Evolutionary conservation across 2,888 invertebrate genomes (phyloP).

Genomic region (Hydropsyche betteni): DNA sequence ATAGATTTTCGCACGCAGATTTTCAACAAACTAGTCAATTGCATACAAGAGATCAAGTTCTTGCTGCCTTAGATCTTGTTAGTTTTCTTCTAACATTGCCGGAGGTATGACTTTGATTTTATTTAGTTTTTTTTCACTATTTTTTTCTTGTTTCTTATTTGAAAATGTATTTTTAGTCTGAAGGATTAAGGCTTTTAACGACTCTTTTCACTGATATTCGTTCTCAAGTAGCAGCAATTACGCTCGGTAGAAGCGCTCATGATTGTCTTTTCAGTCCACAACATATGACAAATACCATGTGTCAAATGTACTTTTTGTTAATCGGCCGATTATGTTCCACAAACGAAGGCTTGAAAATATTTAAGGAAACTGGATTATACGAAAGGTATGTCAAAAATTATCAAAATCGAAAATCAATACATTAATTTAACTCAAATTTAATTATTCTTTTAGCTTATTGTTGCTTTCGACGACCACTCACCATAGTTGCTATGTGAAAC

Average conservation of each 20-base stretch:
- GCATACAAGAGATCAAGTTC: conserved; percentile 70
- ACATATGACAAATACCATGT: conserved; percentile 87
- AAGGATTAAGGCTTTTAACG: conserved; percentile 75
- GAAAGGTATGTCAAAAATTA: conserved; percentile 67
- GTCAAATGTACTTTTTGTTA: conserved; percentile 94
- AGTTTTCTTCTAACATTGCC: conserved; percentile 76
- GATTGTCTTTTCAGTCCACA: conserved; percentile 90
- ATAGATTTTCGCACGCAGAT: conserved; percentile 87
- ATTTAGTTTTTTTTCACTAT: conserved; percentile 11
- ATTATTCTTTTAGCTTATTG: conserved; percentile 70
- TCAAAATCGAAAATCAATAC: background rate
- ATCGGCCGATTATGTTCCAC: conserved; percentile 86
- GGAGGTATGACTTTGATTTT: conserved; percentile 61
- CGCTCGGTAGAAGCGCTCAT: conserved; percentile 78
- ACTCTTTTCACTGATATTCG: conserved; percentile 85
- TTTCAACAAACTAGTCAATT: conserved; percentile 65
- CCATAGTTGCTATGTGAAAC: conserved; percentile 92
- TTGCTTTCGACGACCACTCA: conserved; percentile 83
- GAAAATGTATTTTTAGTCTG: conserved; percentile 61
- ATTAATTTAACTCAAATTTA: background rate
- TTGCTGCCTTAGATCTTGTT: conserved; percentile 77
- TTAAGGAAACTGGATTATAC: conserved; percentile 79
- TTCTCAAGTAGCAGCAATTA: conserved; percentile 76
- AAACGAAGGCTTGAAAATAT: conserved; percentile 72
- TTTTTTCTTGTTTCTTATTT: background rate